Evolutionary conservation across 2,797 vertebrate species (phyloP).

Genomic region (Pempheris klunzingeri): DNA sequence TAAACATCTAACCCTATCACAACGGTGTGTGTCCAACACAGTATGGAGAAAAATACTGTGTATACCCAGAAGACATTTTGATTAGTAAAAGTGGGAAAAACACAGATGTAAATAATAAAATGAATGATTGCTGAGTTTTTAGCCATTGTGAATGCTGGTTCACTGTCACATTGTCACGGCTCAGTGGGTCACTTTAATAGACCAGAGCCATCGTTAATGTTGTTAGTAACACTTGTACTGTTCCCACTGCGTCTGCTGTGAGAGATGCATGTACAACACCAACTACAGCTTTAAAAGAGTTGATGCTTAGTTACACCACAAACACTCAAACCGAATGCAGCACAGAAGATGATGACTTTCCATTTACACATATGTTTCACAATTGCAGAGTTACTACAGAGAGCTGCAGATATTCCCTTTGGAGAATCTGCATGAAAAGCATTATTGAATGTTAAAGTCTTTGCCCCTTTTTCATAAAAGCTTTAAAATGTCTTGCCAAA

Average conservation of each 20-base stretch:
- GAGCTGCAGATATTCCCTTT: conserved; percentile 31
- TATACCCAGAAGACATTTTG: background rate
- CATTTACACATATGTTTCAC: background rate
- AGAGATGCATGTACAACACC: background rate
- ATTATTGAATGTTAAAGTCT: background rate
- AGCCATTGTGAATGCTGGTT: no score
- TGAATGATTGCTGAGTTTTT: no score
- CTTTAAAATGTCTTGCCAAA: conserved; percentile 41
- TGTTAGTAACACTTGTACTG: background rate
- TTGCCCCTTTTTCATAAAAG: conserved; percentile 6
- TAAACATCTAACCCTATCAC: background rate
- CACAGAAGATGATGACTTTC: background rate
- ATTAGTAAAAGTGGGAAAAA: no score
- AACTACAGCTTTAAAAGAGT: background rate
- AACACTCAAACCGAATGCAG: background rate
- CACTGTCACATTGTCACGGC: no score
- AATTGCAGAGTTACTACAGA: conserved; percentile 2
- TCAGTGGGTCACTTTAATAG: no score
- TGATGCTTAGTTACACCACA: background rate
- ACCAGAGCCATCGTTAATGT: background rate
- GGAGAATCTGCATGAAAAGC: conserved; percentile 30
- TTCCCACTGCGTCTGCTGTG: background rate
- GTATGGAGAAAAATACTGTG: background rate
- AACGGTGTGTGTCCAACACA: background rate
- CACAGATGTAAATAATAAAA: no score